Evolutionary conservation across 2,113 vertebrate genomes (phyloP).

Genomic region (Engraulis encrasicolus): DNA sequence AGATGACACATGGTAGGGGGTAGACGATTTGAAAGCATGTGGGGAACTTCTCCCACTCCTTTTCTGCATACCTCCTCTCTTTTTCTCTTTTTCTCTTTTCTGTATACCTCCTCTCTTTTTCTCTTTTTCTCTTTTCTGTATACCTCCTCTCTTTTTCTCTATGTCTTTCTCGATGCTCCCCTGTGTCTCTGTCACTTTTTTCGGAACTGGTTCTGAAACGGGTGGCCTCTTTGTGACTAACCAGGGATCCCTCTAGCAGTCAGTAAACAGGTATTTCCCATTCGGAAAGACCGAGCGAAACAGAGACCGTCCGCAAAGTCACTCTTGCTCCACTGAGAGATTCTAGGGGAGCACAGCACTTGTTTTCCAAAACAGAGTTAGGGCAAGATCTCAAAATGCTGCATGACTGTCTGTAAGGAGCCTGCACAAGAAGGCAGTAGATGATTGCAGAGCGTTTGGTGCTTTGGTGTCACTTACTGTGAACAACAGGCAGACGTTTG

Average conservation of each 20-base stretch:
- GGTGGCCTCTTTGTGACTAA: conserved; percentile 63
- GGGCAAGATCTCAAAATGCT: neutral
- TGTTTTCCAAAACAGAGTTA: conserved; percentile 1
- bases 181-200: conserved; percentile 50
- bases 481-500: conserved; percentile 46
- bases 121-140: conserved; percentile 29
- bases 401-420: neutral
- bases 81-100: conserved; percentile 20
- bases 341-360: neutral
- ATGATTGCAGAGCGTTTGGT: neutral
- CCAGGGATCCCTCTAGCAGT: conserved; percentile 68
- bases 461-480: neutral
- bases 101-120: conserved; percentile 37
- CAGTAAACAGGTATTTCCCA: conserved; percentile 73
- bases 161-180: neutral
- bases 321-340: neutral
- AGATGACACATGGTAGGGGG: conserved; percentile 21
- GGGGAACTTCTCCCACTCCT: conserved; percentile 56
- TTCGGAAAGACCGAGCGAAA: conserved; percentile 44
- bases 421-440: neutral
- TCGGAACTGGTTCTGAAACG: conserved; percentile 59
- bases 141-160: conserved; percentile 40
- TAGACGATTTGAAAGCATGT: conserved; percentile 27
- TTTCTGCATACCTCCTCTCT: conserved; percentile 44
- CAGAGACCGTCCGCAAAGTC: neutral